Percentiles rank a stretch among this genome's conserved stretches.
Conservation (phyloP, 2,797 vertebrate species). For the Morus bassanus region DNA sequence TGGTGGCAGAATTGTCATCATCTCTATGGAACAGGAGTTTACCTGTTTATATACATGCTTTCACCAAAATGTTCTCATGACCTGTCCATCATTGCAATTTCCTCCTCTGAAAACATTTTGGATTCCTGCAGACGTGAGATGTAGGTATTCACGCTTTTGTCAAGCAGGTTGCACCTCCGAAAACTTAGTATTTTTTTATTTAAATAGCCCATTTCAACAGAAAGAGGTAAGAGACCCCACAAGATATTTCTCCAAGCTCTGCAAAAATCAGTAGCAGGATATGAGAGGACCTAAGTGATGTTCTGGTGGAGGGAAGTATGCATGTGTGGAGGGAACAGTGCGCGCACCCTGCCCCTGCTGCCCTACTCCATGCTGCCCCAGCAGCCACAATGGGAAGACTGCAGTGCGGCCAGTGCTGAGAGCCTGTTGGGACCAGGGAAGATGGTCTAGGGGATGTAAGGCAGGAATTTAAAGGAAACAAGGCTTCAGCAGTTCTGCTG, state of each 20-base stretch:
- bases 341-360: accelerated
- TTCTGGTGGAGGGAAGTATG: not conserved
- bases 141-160: not conserved
- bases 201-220: not conserved
- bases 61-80: not conserved
- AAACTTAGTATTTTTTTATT: not conserved
- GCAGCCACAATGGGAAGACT: not conserved
- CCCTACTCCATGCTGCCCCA: not conserved
- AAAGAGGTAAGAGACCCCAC: not conserved
- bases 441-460: not conserved
- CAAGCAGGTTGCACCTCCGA: not conserved
- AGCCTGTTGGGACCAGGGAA: not conserved
- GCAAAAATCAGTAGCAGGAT: not conserved
- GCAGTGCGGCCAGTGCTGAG: not conserved
- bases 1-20: not conserved
- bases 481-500: not conserved
- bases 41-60: not conserved
- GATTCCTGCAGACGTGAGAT: accelerated
- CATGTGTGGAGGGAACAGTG: accelerated
- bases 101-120: not conserved
- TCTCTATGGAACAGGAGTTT: not conserved
- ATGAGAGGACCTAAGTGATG: not conserved
- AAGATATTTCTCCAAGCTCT: not conserved
- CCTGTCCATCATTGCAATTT: not conserved
- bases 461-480: not conserved